Base-by-base conservation (phyloP, 2,888 invertebrate species). In the Thecocarcelia acutangulata region DNA sequence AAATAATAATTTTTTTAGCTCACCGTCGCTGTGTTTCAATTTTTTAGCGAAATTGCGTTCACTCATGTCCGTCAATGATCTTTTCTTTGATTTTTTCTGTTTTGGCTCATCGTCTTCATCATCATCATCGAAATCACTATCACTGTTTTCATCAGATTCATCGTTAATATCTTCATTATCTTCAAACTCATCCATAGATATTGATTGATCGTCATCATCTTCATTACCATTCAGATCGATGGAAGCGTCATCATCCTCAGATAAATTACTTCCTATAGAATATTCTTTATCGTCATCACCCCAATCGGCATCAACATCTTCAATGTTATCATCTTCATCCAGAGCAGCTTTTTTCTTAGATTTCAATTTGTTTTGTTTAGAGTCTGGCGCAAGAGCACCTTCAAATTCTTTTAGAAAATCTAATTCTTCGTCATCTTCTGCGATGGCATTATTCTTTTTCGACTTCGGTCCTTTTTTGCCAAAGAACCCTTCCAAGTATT, bases 401-500 rank as follows among this genome's bases (percentile, higher is more conserved):
- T 92, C 94, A 86, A 96, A 91, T 78, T 95, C 95, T 2, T 93
- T 92, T 84, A 94, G 89, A 85, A 91, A 95, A 88, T 96, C 96
- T 0, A 95, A 87, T 54, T 94, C 94, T 81, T 91, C 92, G 33
- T 91, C 91, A 46, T 92, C 92, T 11, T 21, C 40, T 3, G 90
- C 90, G 8, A 92, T 93, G n/a, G 94, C 95, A 83, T 93, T 94
- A 3, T 80, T 81, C 8, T 21, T 68, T 85, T 93, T 92, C 54
- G 92, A 92, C 54, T 93, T 93, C 17, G 93, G 13, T 12, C 40
- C 93, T 2, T 91, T 92, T 13, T 90, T 89, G 70, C 90, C 91
- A 42, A 91, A 90, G 74, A 92, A 89, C 17, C 89, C 88, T 84
- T 92, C 92, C 76, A 92, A 85, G 88, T 92, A 92, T 2, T 90